Base-by-base conservation (phyloP, 2,888 invertebrate species). In the Himalopsyche tibetana region DNA sequence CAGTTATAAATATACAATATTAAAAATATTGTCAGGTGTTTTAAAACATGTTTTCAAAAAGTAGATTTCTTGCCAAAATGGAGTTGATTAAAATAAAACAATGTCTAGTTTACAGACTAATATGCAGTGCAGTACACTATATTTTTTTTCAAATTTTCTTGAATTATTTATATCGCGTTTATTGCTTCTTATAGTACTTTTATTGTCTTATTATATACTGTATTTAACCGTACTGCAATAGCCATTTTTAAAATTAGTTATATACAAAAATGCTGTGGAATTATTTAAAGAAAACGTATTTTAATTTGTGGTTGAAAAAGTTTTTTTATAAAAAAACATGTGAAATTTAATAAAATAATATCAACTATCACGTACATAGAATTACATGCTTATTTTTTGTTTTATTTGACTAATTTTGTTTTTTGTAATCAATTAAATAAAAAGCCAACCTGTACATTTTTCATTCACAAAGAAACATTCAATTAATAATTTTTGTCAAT, bases 251-350 rank as follows among this genome's bases (percentile, higher is more conserved):
- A 83, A 28, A 19, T 45, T 79, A 51, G 17, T 45, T 51, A 17
- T 84, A 80, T 80, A 28, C 19, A 63, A 9, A 56, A 81, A 81
- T 63, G 55, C 84, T 84, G 63, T 55, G 80, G 84, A 69, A 55
- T 84, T 84, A 42, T 15, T 28, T 28, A 28, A 56, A 51, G 9
- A 45, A 69, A 74, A 74, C 12, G 9, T 38, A 74, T 38, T 63
- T 63, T 36, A 36, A n/a, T 45, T 19, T 83, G 40, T 40, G 83
- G 28, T 69, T 42, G 19, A 69, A 56, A 42, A 40, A 45, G 28
- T 38, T 83, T 8, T 63, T n/a, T 63, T 4, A 5, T 15, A 6
- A 28, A 19, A n/a, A 28, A 19, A 63, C 19, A 63, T 8, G 19
- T 28, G 51, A 63, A 19, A 63, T 28, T 63, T 63, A 28, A 28